Conservation (phyloP, 2,888 invertebrate species). For the Eledone cirrhosa region DNA sequence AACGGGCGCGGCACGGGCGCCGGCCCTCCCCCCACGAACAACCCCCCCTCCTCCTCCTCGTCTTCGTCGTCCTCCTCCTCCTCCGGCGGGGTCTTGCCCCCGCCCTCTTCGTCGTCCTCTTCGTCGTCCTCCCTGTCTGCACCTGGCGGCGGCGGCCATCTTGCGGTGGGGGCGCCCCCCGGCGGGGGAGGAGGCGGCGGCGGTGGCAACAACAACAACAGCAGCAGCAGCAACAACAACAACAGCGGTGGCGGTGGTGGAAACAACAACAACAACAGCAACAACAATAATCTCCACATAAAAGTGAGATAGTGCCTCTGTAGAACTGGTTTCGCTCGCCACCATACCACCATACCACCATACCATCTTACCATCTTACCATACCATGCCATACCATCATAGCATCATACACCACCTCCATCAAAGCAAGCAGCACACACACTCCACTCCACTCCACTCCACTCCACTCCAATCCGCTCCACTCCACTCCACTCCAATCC, state of each 20-base stretch:
- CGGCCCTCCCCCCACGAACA: background rate
- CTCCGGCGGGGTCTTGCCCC: background rate
- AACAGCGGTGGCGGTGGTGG: too few species aligned
- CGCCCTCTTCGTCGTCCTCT: too few species aligned
- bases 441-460: too few species aligned
- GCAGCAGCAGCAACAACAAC: too few species aligned
- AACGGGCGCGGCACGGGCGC: slow-evolving; percentile 5
- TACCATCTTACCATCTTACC: too few species aligned
- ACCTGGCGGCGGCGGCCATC: background rate
- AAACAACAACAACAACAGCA: background rate
- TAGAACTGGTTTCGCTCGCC: background rate
- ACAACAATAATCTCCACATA: slow-evolving; percentile 21
- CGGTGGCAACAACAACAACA: too few species aligned
- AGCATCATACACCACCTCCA: too few species aligned
- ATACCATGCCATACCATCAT: too few species aligned
- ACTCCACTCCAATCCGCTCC: too few species aligned
- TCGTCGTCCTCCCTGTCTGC: background rate
- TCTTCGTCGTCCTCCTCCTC: background rate
- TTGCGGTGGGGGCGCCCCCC: too few species aligned
- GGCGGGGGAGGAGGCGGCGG: too few species aligned
- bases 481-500: background rate
- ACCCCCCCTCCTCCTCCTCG: background rate
- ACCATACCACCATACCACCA: background rate
- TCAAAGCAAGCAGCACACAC: slow-evolving; percentile 7
- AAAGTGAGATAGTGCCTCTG: slow-evolving; percentile 29